Evolutionary conservation across 2,888 invertebrate species (phyloP).

Genomic region (Scotopteryx bipunctaria): DNA sequence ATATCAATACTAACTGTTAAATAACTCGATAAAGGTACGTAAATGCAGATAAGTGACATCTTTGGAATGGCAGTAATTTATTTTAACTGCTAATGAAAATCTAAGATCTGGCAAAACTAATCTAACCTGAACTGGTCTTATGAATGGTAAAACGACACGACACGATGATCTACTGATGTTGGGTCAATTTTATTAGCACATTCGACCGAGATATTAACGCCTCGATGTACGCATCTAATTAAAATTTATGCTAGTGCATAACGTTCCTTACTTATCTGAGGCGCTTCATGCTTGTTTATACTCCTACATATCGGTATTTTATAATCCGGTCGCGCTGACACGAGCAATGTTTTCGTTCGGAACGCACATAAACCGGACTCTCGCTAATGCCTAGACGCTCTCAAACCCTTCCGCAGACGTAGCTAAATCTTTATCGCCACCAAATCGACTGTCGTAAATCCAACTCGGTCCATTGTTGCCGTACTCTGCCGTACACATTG

Average conservation of each 20-base stretch:
- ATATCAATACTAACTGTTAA: too few species aligned
- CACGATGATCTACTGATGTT: not conserved
- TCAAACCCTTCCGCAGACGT: slow-evolving; percentile 44
- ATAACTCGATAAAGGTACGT: not conserved
- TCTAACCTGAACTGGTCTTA: not conserved
- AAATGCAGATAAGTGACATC: not conserved
- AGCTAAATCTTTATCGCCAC: slow-evolving; percentile 76
- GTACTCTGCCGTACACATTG: slow-evolving; percentile 48
- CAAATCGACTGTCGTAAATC: slow-evolving; percentile 81
- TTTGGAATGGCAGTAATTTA: not conserved
- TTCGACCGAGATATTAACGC: slow-evolving; percentile 47
- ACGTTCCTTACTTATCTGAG: slow-evolving; percentile 55
- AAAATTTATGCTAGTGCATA: slow-evolving; percentile 60
- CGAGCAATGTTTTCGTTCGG: slow-evolving; percentile 36
- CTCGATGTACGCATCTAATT: slow-evolving; percentile 55
- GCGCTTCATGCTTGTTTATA: slow-evolving; percentile 44
- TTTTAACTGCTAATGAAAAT: slow-evolving; percentile 32
- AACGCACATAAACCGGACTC: slow-evolving; percentile 38
- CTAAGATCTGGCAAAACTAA: not conserved
- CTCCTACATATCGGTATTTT: slow-evolving; percentile 38
- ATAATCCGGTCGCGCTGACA: slow-evolving; percentile 38
- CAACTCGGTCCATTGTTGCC: slow-evolving; percentile 74
- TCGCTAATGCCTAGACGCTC: slow-evolving; percentile 51
- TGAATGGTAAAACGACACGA: not conserved
- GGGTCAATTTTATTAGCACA: slow-evolving; percentile 50